Base-by-base conservation (phyloP, 2,888 invertebrate genomes). In the Spodoptera littoralis region DNA sequence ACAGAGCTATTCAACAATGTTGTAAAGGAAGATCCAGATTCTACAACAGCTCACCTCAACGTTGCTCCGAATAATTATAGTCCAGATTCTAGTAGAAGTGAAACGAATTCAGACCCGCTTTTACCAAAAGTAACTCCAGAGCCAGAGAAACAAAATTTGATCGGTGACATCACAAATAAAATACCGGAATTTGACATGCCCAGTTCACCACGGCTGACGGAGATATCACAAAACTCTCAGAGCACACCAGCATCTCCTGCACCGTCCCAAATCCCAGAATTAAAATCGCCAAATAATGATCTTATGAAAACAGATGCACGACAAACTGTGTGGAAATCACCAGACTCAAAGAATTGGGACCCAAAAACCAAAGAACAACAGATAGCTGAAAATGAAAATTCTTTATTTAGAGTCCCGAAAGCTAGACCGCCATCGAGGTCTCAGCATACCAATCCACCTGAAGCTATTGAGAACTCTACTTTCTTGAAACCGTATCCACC, bases 11-110 rank as follows among this genome's bases (percentile, higher is more conserved):
- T 95, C 60, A 92, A 86, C 60, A 95, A 95, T 71, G 95, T 95
- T n/a, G 92, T 95, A 0, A 97, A 97, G 85, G 97, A 97, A 75
- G 97, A 97, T 81, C 97, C 97, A 0, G 97, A 97, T 81, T 97
- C 97, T 12, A 97, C 97, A 1, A 97, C 96, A 12, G 95, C 96
- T 55, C 95, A 94, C 87, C 85, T 94, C 45, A 94, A 93, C 70
- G 76, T 91, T 18, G 87, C 92, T 44, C 88, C 92, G 44, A 95
- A 95, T 77, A 94, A 95, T 79, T 95, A 91, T 53, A 95, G 95
- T 72, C 95, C 95, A 27, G 94, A 95, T 75, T 95, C 95, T 0
- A 94, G 93, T 56, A 88, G 90, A 81, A 96, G 95, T 75, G 96
- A 96, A 56, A 84, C 92, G 0, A 92, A 88, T 76, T 87, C 90